These are phyloP conservation scores for Caranx ignobilis DNA, from an alignment of 2,113 vertebrate genomes.

Conservation along the genomic window DNA sequence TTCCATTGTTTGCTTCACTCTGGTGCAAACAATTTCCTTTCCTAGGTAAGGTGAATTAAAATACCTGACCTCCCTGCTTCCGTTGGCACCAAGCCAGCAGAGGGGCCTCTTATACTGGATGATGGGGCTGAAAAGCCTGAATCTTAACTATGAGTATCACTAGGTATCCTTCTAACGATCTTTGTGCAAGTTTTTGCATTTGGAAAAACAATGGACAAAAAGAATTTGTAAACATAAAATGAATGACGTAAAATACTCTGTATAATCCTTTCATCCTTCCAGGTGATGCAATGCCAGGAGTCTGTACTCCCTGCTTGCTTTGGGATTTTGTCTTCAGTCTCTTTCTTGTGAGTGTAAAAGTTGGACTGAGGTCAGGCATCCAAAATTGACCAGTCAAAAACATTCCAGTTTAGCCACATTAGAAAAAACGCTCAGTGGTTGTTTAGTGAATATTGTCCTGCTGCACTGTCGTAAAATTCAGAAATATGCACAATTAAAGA, in stretches of 20 bases:
- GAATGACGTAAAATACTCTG: background rate
- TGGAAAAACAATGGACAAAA: background rate
- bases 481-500: constrained; percentile 48
- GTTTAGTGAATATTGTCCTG: constrained; percentile 29
- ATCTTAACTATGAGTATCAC: constrained; percentile 24
- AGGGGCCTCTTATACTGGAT: constrained; percentile 51
- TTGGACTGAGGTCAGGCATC: constrained; percentile 29
- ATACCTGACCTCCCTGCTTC: constrained; percentile 65
- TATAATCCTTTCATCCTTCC: constrained; percentile 7
- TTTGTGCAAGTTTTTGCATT: background rate
- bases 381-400: constrained; percentile 44
- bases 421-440: constrained; percentile 16
- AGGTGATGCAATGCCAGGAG: constrained; percentile 25
- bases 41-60: constrained; percentile 66
- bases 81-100: constrained; percentile 41
- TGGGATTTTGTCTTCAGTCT: constrained; percentile 1
- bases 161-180: constrained; percentile 14
- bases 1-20: constrained; percentile 35
- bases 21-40: constrained; percentile 59
- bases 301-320: constrained; percentile 24
- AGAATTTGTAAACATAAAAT: background rate
- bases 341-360: constrained; percentile 23
- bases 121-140: constrained; percentile 30
- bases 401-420: constrained; percentile 60
- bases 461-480: constrained; percentile 39